Base-by-base conservation (phyloP, 2,888 invertebrate genomes). In the Latrodectus hesperus region DNA sequence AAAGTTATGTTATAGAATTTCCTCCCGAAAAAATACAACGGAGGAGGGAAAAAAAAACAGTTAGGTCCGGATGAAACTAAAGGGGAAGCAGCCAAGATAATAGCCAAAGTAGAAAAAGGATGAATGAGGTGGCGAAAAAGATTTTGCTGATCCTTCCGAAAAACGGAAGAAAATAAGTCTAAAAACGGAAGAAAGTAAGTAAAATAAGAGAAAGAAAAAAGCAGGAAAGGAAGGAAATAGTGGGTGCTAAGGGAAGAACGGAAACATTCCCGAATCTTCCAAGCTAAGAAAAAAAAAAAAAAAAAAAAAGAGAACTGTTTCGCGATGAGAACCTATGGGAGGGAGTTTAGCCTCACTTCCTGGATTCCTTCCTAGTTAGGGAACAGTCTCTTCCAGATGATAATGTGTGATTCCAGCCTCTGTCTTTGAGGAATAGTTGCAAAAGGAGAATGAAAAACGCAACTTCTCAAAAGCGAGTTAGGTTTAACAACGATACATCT, bases 151-250 rank as follows among this genome's bases (percentile, higher is more conserved):
- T 84, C 84, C 84, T 53, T 53, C 84, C 82, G 78, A 77, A 84
- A 76, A 83, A 79, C 74, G 68, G 79, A 74, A 68, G 72, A 78
- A 53, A 51, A 65, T 49, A 49, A 71, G 65, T 53, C 72, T 73
- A 71, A 76, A 83, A 83, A 76, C n/a, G n/a, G n/a, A 26, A 26
- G 68, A 64, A 49, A 80, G 55, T 53, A 72, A 78, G 74, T 72
- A 76, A 83, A 83, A 76, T 76, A 83, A 83, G 76, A n/a, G 84
- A 72, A 38, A 70, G 49, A 75, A 74, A 73, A 73, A 79, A 79
- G 79, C 74, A 84, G 84, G 79, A 84, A 84, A 74, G 84, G 84
- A 84, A 84, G 84, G 84, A 84, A 84, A 73, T 68, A 79, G 67
- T 79, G 84, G 84, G 78, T 72, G 84, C 72, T 73, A 77, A 53